phyloP scores from a whole-genome alignment of 2,797 vertebrate genomes.

The Myotis daubentonii region DNA sequence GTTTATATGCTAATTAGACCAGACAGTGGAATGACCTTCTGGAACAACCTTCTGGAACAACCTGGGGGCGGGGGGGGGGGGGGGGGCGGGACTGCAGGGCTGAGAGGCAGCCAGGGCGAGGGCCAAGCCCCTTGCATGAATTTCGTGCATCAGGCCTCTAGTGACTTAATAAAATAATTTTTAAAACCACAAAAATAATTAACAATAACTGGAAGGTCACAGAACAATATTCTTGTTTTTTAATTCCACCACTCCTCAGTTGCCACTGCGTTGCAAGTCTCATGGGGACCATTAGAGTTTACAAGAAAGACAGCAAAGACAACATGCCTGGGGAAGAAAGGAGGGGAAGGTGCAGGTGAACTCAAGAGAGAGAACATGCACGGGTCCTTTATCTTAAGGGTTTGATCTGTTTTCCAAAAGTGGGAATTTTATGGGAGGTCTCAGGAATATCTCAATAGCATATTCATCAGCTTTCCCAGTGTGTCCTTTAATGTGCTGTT shows the following conservation, averaged over 20 bases:
- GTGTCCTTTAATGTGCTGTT: background rate
- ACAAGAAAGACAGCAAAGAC: background rate
- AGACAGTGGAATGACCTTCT: no score
- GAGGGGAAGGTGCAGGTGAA: background rate
- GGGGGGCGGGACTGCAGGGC: no score
- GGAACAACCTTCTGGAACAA: no score
- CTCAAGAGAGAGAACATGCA: background rate
- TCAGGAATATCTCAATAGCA: background rate
- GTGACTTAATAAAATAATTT: background rate
- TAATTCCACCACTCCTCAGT: background rate
- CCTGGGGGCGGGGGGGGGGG: no score
- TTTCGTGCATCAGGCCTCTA: no score
- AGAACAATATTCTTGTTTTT: background rate
- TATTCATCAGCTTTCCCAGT: background rate
- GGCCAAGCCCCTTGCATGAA: no score
- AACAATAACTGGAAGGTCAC: background rate
- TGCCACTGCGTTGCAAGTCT: background rate
- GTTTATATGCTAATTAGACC: no score
- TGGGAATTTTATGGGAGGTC: background rate
- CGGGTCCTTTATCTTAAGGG: background rate
- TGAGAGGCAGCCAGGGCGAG: no score
- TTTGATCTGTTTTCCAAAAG: background rate
- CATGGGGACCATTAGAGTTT: background rate
- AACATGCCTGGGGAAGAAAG: background rate
- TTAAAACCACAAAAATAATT: background rate